These are phyloP conservation scores for Vulpes lagopus DNA, from an alignment of 2,113 vertebrate genomes.

Conservation along the genomic window DNA sequence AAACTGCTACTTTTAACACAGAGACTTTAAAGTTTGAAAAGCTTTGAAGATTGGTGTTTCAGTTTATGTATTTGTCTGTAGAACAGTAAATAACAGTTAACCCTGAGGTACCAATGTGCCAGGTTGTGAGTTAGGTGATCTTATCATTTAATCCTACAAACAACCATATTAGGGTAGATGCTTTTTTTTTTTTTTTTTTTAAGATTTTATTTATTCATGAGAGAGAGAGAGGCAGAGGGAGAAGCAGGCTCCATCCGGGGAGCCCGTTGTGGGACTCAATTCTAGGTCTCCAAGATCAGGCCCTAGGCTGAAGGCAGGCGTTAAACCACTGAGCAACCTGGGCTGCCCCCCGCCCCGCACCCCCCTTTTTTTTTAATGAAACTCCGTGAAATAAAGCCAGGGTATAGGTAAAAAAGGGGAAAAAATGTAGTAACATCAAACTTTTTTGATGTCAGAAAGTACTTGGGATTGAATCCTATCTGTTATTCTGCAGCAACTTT, in stretches of 20 bases:
- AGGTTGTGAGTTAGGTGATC: neutral
- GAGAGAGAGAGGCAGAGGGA: too few species aligned
- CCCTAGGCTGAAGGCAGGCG: too few species aligned
- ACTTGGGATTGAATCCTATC: neutral
- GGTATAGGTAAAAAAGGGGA: neutral
- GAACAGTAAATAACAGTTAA: neutral
- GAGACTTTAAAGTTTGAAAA: constrained; percentile 60
- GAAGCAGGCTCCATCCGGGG: too few species aligned
- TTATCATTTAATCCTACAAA: neutral
- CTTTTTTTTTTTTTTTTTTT: neutral
- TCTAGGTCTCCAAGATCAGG: too few species aligned
- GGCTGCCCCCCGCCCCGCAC: too few species aligned
- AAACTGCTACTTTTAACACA: constrained; percentile 41
- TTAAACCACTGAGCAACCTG: too few species aligned
- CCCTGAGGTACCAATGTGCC: neutral
- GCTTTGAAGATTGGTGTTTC: constrained; percentile 61
- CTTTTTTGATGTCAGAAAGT: constrained; percentile 49
- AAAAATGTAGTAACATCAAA: neutral
- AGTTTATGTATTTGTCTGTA: constrained; percentile 3
- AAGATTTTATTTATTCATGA: too few species aligned
- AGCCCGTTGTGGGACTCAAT: too few species aligned
- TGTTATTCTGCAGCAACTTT: neutral
- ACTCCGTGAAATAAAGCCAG: constrained; percentile 1
- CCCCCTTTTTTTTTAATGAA: neutral
- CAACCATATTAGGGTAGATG: neutral